Evolutionary conservation across 2,113 vertebrate genomes (phyloP), one percentile per base, ranked within the genome.

Genomic region (Dicrurus megarhynchus): DNA sequence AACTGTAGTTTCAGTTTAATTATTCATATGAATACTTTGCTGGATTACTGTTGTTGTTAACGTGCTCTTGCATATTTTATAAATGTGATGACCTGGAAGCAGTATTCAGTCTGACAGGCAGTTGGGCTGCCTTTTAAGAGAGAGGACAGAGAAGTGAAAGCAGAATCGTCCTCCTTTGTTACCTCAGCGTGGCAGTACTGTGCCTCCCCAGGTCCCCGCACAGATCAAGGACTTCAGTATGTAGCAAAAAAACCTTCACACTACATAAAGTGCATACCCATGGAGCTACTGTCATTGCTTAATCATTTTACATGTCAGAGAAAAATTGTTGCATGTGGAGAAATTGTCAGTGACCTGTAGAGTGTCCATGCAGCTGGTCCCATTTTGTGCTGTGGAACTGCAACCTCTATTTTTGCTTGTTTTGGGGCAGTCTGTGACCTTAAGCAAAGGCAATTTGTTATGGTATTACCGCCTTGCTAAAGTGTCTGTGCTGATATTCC

Each of bases 31-130:
- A 79, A 81, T 82, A 61, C 7, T 70, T 94, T 77, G 47, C 55
- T 61, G 68, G 64, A 65, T 84, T 73, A 32, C 32, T 76, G 53
- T 49, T 61, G 6, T 37, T 80, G 56, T 67, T 84, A 95, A 63
- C 8, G 24, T 84, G 60, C 15, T 69, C 26, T 52, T 91, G 86
- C 71, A 84, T 93, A 91, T 96, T 96, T 96, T 84, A 93, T 88
- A 49, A 37, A 92, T 83, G 32, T 88, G 57, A 86, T 87, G 50
- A 94, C 52, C 65, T 90, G 69, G 80, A 94, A 90, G 59, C 42
- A 50, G 9, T 68, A 59, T 65, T 81, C 74, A 82, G 44, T 53
- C 35, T 87, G 79, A 71, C 27, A 75, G 30, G 16, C n/a, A 74
- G 46, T 32, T 93, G 52, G 47, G 52, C 13, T 87, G 42, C 20